Percentiles rank a stretch among this genome's conserved stretches.
These are phyloP conservation scores for Cyanocitta stelleri DNA, from an alignment of 2,113 vertebrate genomes.

Conservation along the genomic window DNA sequence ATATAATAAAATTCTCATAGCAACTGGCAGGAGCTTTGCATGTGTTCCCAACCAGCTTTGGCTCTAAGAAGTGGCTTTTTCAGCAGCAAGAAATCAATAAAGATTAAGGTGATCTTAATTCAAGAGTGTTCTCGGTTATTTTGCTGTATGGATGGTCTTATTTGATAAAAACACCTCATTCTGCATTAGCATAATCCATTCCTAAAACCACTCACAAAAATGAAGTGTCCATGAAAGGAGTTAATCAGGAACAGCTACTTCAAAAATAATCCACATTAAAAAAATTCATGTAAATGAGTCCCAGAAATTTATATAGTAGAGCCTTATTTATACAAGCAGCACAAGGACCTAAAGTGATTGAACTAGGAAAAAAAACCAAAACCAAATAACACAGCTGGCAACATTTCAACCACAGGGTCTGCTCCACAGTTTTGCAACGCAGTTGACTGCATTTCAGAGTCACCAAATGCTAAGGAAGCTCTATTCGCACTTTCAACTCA, in stretches of 20 bases:
- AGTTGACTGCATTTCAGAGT: rapidly evolving
- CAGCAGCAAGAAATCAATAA: not conserved
- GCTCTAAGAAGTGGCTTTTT: not conserved
- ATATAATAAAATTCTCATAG: not conserved
- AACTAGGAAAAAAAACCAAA: not conserved
- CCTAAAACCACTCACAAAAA: not conserved
- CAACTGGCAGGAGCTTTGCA: not conserved
- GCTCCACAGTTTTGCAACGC: not conserved
- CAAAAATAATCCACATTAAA: not conserved
- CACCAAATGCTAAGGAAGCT: not conserved
- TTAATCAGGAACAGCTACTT: not conserved
- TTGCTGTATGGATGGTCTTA: not conserved
- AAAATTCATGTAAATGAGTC: not conserved
- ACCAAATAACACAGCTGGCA: not conserved
- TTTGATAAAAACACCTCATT: not conserved
- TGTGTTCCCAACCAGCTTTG: not conserved
- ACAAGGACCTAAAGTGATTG: not conserved
- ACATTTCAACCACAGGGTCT: not conserved
- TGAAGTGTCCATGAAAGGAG: not conserved
- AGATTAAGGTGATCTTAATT: not conserved
- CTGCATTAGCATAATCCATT: slow-evolving; percentile 1
- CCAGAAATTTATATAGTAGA: not conserved
- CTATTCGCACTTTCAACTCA: not conserved
- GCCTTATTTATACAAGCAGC: not conserved
- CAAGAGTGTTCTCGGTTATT: not conserved